Conservation (phyloP, 2,888 invertebrate genomes). For the Amorpha juglandis region DNA sequence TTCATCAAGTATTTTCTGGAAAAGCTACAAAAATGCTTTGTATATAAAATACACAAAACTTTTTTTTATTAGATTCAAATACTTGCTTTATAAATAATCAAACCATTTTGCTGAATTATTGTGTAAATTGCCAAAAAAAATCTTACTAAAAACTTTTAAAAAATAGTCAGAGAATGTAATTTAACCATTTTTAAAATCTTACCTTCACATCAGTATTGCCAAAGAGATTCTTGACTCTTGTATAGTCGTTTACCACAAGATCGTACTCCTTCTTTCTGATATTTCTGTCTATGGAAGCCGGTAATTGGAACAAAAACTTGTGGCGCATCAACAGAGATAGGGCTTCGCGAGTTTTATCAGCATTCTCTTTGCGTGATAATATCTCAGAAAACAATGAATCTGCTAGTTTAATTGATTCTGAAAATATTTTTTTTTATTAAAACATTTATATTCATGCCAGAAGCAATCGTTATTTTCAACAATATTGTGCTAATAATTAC, state of each 20-base stretch:
- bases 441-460: too few relatives aligned
- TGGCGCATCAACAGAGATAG: slow-evolving; percentile 96
- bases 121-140: too few relatives aligned
- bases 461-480: too few relatives aligned
- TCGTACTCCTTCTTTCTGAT: slow-evolving; percentile 98
- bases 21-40: slow-evolving; percentile 82
- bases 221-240: slow-evolving; percentile 97
- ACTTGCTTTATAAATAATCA: too few relatives aligned
- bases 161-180: too few relatives aligned
- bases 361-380: slow-evolving; percentile 94
- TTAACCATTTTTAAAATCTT: slow-evolving; percentile 24
- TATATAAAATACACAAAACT: not conserved
- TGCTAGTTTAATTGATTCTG: slow-evolving; percentile 95
- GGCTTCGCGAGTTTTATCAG: slow-evolving; percentile 97
- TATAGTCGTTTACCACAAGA: slow-evolving; percentile 98
- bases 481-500: too few relatives aligned
- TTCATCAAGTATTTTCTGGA: slow-evolving; percentile 94
- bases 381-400: slow-evolving; percentile 97
- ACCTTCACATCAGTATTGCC: slow-evolving; percentile 95
- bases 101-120: not conserved
- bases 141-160: too few relatives aligned
- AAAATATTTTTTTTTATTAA: slow-evolving; percentile 34
- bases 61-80: not conserved
- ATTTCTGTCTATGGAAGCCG: slow-evolving; percentile 96
- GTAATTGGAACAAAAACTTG: slow-evolving; percentile 97